These are phyloP conservation scores for Scylla paramamosain DNA, from an alignment of 1,140 invertebrate species.

Conservation along the genomic window DNA sequence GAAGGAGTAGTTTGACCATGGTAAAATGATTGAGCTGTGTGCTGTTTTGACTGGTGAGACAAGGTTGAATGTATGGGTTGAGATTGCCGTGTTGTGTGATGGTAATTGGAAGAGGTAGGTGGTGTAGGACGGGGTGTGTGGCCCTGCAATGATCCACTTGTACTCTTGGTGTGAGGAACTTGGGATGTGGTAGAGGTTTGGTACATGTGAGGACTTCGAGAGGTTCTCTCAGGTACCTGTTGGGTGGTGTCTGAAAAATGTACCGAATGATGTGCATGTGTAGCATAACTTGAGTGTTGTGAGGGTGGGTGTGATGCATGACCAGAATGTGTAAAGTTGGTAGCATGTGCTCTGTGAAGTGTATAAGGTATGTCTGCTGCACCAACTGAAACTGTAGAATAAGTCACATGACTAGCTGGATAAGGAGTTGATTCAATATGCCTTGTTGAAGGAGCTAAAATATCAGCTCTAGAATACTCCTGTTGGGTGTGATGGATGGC, in stretches of 20 bases:
- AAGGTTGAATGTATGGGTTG: constrained; percentile 21
- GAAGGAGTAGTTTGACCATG: not conserved
- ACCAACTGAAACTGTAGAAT: not conserved
- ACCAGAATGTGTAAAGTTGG: not conserved
- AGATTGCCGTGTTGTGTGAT: not conserved
- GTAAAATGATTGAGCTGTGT: not conserved
- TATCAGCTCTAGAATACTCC: not conserved
- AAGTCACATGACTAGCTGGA: not conserved
- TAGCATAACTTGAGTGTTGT: not conserved
- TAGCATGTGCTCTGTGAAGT: constrained; percentile 79
- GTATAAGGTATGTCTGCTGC: constrained; percentile 77
- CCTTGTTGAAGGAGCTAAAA: not conserved
- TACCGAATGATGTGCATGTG: constrained; percentile 46
- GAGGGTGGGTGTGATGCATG: not conserved
- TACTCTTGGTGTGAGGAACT: not conserved
- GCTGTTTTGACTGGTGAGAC: constrained; percentile 35
- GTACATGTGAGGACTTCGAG: not conserved
- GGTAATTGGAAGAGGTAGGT: constrained; percentile 32
- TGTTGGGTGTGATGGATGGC: not conserved
- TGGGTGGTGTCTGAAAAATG: constrained; percentile 35
- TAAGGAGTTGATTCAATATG: not conserved
- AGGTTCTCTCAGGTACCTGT: not conserved
- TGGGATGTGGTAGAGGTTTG: constrained; percentile 1
- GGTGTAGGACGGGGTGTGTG: not conserved
- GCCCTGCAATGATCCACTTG: not conserved